phyloP scores from a whole-genome alignment of 53 echinoderm and acorn worm species.

The Mesocentrotus franciscanus region DNA sequence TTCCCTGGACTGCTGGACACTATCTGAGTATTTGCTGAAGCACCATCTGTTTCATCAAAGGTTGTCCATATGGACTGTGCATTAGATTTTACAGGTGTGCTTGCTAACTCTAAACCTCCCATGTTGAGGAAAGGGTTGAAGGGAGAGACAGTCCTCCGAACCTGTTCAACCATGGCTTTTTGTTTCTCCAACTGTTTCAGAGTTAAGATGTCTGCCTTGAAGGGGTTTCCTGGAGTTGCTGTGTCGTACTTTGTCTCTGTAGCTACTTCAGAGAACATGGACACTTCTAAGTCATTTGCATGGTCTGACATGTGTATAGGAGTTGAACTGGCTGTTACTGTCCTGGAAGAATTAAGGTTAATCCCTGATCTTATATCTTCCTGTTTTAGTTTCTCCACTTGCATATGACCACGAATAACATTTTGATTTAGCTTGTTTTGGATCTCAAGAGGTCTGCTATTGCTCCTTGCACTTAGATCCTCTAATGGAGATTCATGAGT shows the following conservation, averaged over 20 bases:
- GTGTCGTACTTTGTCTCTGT: background rate
- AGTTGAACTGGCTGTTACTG: constrained; percentile 22
- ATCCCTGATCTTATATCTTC: background rate
- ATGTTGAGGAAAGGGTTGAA: constrained; percentile 58
- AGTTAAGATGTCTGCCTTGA: constrained; percentile 74
- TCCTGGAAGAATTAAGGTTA: background rate
- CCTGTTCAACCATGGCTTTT: constrained; percentile 30
- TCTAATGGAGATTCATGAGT: background rate
- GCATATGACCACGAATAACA: constrained; percentile 1
- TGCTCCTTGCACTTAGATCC: background rate
- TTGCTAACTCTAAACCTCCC: constrained; percentile 31
- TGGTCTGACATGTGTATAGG: constrained; percentile 53
- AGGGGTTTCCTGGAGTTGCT: constrained; percentile 82
- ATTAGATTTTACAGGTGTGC: constrained; percentile 66
- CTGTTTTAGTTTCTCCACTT: constrained; percentile 8
- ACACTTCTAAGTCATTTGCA: constrained; percentile 39
- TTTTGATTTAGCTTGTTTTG: background rate
- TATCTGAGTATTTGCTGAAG: background rate
- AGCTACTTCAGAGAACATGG: constrained; percentile 24
- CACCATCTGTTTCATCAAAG: constrained; percentile 71
- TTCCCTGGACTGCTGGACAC: constrained; percentile 70
- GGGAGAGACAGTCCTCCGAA: background rate
- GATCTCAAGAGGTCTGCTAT: background rate
- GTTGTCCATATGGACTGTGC: constrained; percentile 66
- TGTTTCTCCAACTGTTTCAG: constrained; percentile 59